Evolutionary conservation across 2,113 vertebrate species (phyloP).

Genomic region (Furnarius figulus): DNA sequence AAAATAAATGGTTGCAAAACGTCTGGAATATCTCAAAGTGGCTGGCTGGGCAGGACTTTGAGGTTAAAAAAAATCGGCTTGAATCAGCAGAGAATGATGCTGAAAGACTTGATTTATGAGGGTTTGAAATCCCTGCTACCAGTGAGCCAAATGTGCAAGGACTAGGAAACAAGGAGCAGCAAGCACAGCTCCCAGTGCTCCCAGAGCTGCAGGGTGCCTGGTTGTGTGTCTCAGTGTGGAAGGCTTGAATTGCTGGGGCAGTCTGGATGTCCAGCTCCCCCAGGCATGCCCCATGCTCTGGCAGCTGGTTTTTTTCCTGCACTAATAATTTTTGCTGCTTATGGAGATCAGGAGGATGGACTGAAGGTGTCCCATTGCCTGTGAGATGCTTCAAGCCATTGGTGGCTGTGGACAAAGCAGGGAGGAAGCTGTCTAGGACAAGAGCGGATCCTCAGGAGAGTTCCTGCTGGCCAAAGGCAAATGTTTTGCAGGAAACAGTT

Average conservation of each 20-base stretch:
- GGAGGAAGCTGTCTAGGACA: background rate
- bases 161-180: background rate
- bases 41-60: background rate
- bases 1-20: constrained; percentile 65
- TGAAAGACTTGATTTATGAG: constrained; percentile 43
- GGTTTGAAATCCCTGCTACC: constrained; percentile 13
- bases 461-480: background rate
- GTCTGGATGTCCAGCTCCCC: background rate
- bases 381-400: background rate
- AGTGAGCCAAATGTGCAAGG: constrained; percentile 9
- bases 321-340: background rate
- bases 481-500: background rate
- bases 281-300: background rate
- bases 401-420: background rate
- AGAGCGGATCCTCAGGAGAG: background rate
- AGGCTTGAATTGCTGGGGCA: background rate
- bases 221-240: background rate
- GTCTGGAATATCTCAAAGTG: constrained; percentile 56
- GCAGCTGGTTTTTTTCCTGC: background rate
- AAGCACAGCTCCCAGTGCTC: background rate
- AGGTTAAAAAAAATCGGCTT: constrained; percentile 47
- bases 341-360: background rate
- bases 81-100: constrained; percentile 49
- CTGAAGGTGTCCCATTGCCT: background rate
- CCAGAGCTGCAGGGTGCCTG: background rate